Evolutionary conservation across 1,140 invertebrate species (phyloP), one percentile per base, ranked within the genome.

Genomic region (Nymphalis io): DNA sequence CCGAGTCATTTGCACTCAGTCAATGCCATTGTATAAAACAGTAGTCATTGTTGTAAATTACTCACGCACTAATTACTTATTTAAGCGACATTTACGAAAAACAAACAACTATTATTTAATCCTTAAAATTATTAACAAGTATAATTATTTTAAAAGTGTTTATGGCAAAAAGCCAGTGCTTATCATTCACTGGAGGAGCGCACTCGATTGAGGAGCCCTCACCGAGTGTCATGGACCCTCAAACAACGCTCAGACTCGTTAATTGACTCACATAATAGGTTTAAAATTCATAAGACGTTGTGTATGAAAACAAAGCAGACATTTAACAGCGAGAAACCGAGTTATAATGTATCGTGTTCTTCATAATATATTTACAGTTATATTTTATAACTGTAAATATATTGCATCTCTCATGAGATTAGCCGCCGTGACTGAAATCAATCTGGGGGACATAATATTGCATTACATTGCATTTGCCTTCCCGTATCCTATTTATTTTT

Each of bases 201-300:
- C 63, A 12, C 53, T 66, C 55, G 39, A 58, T 58, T 58, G 38
- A 66, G 63, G 53, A 44, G 23, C 46, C 39, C 63, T 63, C 16
- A 38, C 59, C 10, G 51, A 55, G 51, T 55, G 13, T 20, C 51
- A 55, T 55, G 23, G 51, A 55, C 51, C 15, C 51, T 15, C 13
- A 53, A 23, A 20, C 20, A 27, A 16, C 51, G 51, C 16, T 13
- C 40, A 13, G 51, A 55, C 11, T 55, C 23, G 21, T 55, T 55
- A 55, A 55, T 55, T 55, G 51, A 55, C 15, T 55, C 16, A 2
- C 51, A 55, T 55, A 55, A 55, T 55, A 27, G 51, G 12, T 55
- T 55, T 55, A 6, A 55, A 18, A 55, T 55, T 20, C 51, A 55
- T 55, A 55, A 55, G 51, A 55, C 51, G 51, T 21, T 51, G 8